These are phyloP conservation scores for Ennomos quercinarius DNA, from an alignment of 2,888 invertebrate genomes.

Conservation along the genomic window DNA sequence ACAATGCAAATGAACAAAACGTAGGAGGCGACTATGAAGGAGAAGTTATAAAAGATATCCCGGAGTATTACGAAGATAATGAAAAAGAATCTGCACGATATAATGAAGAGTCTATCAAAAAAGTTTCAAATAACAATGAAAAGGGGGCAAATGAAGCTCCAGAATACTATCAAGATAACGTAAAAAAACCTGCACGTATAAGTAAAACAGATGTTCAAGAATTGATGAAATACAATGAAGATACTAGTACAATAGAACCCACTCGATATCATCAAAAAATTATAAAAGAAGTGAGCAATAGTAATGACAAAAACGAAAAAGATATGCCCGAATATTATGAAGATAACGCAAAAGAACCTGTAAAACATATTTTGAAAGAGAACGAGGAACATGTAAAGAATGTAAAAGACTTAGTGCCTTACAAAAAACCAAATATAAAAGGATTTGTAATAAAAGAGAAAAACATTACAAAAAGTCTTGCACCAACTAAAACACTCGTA, in stretches of 20 bases:
- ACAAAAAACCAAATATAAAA: too few species aligned
- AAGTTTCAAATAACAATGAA: neutral
- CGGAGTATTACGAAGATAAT: conserved; percentile 8
- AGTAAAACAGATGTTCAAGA: too few species aligned
- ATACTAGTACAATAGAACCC: conserved; percentile 2
- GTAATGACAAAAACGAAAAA: too few species aligned
- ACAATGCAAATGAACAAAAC: neutral
- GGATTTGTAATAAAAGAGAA: too few species aligned
- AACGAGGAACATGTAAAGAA: too few species aligned
- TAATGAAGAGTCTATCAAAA: neutral
- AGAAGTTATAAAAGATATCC: conserved; percentile 3
- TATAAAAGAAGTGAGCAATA: too few species aligned
- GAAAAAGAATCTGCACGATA: neutral
- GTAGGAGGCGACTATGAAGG: neutral
- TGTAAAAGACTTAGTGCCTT: too few species aligned
- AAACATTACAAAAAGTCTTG: too few species aligned
- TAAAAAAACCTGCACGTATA: neutral
- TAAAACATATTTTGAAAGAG: too few species aligned
- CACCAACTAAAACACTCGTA: too few species aligned
- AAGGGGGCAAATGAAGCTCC: conserved; percentile 4
- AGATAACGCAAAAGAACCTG: too few species aligned
- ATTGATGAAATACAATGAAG: neutral
- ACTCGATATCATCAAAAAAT: conserved; percentile 9
- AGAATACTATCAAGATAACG: conserved; percentile 15
- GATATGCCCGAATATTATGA: too few species aligned